Evolutionary conservation across 1,140 invertebrate genomes (phyloP).

Genomic region (Drosophila dunni): DNA sequence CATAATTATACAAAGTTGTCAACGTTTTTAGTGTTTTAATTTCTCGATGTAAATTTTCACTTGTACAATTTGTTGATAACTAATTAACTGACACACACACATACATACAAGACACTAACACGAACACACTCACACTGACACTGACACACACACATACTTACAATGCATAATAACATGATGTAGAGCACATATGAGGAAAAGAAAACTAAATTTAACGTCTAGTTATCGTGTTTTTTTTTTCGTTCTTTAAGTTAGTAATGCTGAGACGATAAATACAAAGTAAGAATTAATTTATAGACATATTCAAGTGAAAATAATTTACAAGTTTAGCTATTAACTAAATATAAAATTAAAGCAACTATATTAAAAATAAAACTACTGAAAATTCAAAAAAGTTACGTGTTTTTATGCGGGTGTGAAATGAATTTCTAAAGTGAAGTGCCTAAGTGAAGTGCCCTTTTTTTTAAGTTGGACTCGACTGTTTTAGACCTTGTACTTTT

Average conservation of each 20-base stretch:
- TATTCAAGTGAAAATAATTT: constrained; percentile 79
- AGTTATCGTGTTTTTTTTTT: constrained; percentile 70
- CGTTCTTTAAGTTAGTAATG: constrained; percentile 69
- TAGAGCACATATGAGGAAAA: constrained; percentile 45
- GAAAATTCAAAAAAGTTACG: constrained; percentile 50
- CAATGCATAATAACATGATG: constrained; percentile 53
- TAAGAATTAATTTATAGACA: constrained; percentile 79
- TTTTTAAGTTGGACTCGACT: too few species aligned
- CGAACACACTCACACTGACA: constrained; percentile 28
- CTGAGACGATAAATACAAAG: constrained; percentile 71
- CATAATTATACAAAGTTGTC: constrained; percentile 43
- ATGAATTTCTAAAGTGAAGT: too few species aligned
- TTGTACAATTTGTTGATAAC: constrained; percentile 73
- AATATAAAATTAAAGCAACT: constrained; percentile 67
- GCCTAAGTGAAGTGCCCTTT: too few species aligned
- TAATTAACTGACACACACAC: constrained; percentile 44
- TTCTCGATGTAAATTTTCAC: constrained; percentile 69
- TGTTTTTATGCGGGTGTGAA: too few species aligned
- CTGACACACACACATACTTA: constrained; percentile 21
- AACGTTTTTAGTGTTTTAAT: constrained; percentile 60
- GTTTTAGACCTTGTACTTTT: too few species aligned
- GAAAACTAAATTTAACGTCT: constrained; percentile 49
- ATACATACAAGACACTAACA: constrained; percentile 23
- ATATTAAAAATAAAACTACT: constrained; percentile 70
- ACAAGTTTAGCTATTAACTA: constrained; percentile 77